These are phyloP conservation scores for Salvator merianae DNA, from an alignment of 2,113 vertebrate species.

Conservation along the genomic window DNA sequence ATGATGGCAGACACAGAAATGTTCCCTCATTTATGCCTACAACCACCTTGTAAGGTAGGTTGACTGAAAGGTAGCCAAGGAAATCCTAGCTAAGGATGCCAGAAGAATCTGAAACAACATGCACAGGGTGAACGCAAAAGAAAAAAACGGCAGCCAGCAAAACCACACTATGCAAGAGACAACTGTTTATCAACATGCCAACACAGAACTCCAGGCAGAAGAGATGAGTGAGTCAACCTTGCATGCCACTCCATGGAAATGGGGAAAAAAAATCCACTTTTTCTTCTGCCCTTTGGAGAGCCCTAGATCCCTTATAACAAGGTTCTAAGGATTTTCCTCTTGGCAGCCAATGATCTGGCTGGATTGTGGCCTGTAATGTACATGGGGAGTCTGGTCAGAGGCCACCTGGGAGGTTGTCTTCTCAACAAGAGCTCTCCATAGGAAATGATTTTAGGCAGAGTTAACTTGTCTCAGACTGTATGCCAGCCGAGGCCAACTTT, in stretches of 20 bases:
- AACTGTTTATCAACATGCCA: too few species aligned
- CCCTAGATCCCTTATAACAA: background rate
- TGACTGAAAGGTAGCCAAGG: too few species aligned
- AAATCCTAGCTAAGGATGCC: too few species aligned
- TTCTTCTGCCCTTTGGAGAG: slow-evolving; percentile 21
- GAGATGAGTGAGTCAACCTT: background rate
- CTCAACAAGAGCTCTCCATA: slow-evolving; percentile 9
- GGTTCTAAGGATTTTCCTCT: slow-evolving; percentile 5
- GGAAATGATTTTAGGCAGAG: slow-evolving; percentile 59
- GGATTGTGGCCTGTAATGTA: slow-evolving; percentile 20
- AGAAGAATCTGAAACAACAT: too few species aligned
- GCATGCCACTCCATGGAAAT: too few species aligned
- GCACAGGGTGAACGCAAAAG: too few species aligned
- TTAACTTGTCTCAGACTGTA: slow-evolving; percentile 68
- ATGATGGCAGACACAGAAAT: too few species aligned
- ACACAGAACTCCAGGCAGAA: background rate
- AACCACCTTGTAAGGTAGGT: too few species aligned
- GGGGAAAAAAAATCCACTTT: too few species aligned
- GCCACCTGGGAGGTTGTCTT: slow-evolving; percentile 10
- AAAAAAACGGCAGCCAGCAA: too few species aligned
- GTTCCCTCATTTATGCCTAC: too few species aligned
- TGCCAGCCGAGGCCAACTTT: slow-evolving; percentile 63
- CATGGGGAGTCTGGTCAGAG: slow-evolving; percentile 49
- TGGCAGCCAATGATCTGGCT: slow-evolving; percentile 33
- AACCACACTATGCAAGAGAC: too few species aligned